A percentile compares a stretch with the other conserved stretches of the same genome.
phyloP scores from a whole-genome alignment of 2,113 vertebrate species.

The Rhea americana region DNA sequence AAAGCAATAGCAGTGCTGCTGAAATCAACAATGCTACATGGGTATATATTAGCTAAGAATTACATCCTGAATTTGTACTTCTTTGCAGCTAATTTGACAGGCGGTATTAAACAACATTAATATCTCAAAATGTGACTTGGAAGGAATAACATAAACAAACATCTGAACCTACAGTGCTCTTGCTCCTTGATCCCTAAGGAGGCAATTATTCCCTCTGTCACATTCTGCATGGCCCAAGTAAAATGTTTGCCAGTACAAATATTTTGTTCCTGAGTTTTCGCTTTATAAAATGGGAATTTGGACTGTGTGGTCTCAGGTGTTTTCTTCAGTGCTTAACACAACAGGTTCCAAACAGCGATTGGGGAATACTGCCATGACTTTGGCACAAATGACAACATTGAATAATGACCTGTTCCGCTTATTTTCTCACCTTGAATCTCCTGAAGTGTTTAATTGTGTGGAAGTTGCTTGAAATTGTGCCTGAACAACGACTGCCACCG shows the following conservation, averaged over 20 bases:
- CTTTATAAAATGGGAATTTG: background rate
- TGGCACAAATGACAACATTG: background rate
- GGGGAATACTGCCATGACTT: background rate
- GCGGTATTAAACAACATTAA: background rate
- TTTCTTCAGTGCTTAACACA: background rate
- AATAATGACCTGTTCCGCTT: background rate
- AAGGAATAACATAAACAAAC: conserved; percentile 21
- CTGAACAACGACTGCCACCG: background rate
- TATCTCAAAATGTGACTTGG: background rate
- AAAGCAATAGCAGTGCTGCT: background rate
- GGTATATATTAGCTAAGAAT: background rate
- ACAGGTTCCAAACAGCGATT: background rate
- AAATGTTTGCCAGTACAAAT: background rate
- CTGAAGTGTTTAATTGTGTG: background rate
- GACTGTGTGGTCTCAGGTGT: background rate
- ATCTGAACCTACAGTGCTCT: background rate
- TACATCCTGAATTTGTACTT: background rate
- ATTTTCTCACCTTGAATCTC: background rate
- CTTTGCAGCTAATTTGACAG: conserved; percentile 7
- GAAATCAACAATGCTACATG: background rate
- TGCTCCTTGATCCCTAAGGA: background rate
- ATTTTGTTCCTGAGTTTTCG: background rate
- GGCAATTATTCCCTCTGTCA: background rate
- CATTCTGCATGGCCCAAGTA: background rate
- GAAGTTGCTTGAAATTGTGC: background rate